Conservation (phyloP, 2,888 invertebrate genomes). For the Eremobia ochroleuca region DNA sequence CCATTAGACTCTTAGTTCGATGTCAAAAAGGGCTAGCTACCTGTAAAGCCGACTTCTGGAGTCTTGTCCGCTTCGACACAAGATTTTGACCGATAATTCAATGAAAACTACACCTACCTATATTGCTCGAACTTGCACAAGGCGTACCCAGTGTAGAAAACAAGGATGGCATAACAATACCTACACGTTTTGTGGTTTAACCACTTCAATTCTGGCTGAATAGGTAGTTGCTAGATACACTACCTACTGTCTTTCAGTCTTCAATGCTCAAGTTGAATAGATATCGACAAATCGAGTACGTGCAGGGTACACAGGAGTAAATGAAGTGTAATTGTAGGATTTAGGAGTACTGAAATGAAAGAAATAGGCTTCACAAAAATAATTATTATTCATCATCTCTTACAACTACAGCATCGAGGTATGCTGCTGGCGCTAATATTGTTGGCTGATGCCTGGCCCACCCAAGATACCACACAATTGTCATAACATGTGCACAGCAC, state of each 20-base stretch:
- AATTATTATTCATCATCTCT: constrained; percentile 10
- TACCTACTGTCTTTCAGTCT: neutral
- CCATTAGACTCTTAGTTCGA: too few species aligned
- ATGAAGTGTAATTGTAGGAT: neutral
- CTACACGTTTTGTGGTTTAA: too few species aligned
- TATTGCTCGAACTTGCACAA: too few species aligned
- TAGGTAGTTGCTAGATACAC: neutral
- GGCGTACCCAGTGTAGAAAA: too few species aligned
- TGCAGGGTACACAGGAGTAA: neutral
- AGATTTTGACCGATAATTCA: too few species aligned
- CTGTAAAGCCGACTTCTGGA: too few species aligned
- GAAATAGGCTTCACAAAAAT: neutral
- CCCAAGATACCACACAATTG: neutral
- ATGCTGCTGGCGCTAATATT: constrained; percentile 3
- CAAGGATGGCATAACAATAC: too few species aligned
- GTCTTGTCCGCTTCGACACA: too few species aligned
- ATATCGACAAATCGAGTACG: neutral
- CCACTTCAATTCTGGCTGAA: neutral
- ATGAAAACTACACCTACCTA: too few species aligned
- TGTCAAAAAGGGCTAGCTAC: too few species aligned
- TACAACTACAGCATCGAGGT: neutral
- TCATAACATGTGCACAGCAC: constrained; percentile 10
- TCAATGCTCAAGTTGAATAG: neutral
- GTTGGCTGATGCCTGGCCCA: neutral
- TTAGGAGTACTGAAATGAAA: neutral